Base-by-base conservation (phyloP, 2,888 invertebrate species). In the Piscicola geometra region DNA sequence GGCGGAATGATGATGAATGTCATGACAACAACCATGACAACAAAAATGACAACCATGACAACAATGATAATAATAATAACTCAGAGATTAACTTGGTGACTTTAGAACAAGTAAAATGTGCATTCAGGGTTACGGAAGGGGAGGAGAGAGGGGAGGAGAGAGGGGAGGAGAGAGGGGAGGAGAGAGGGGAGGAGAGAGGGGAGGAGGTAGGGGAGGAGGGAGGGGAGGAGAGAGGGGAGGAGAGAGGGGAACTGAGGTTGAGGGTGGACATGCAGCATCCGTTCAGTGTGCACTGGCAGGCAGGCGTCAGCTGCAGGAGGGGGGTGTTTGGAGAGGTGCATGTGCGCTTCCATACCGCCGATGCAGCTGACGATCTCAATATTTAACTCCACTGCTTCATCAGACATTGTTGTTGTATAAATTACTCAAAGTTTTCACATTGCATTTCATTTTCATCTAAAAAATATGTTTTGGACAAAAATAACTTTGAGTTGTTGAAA, bases 201-300 rank as follows among this genome's bases (percentile, higher is more conserved):
- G 30, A 25, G 35, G 5, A 35, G n/a, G 1, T 12, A 36, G 2
- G 21, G 0, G 33, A 41, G 15, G 41, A 15, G 15, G 41, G 15
- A 41, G 15, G 41, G 41, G 41, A 41, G 41, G 28, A 71, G 0
- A n/a, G 25, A 71, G 21, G 32, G 32, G 35, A n/a, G 52, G 71
- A 35, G 21, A 35, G 56, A 76, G 56, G 64, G 56, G 50, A 33
- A 36, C 18, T 21, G 18, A 30, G 75, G 47, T n/a, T 41, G 70
- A 41, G 28, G 21, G 47, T 41, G 21, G 41, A 30, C 36, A 18
- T 18, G 52, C 30, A n/a, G 33, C 28, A 41, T 25, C 30, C 33
- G 32, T 32, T 33, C 18, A 75, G 33, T 25, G n/a, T 5, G 30
- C 52, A 33, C n/a, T 21, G 25, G 18, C 9, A 25, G 12, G 33